Conservation (phyloP, 2,888 invertebrate genomes). For the Hedya salicella region DNA sequence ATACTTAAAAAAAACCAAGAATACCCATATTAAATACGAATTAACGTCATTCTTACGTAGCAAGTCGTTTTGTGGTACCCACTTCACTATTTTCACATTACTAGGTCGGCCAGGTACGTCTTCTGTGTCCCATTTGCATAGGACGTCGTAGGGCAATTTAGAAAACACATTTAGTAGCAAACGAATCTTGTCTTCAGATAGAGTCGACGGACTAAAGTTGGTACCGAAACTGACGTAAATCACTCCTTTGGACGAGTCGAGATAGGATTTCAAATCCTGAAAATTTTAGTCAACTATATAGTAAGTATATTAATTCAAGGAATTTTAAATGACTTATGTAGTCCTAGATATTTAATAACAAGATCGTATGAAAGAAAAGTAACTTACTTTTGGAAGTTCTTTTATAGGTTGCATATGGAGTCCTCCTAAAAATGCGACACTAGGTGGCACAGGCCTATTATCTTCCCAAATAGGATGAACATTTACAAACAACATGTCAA, state of each 20-base stretch:
- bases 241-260: slow-evolving; percentile 69
- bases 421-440: slow-evolving; percentile 54
- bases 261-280: slow-evolving; percentile 64
- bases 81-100: slow-evolving; percentile 45
- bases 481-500: slow-evolving; percentile 50
- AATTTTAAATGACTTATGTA: no score
- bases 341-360: no score
- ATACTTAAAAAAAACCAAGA: no score
- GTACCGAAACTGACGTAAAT: slow-evolving; percentile 77
- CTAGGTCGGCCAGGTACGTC: slow-evolving; percentile 37
- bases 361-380: slow-evolving; percentile 21
- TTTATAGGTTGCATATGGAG: slow-evolving; percentile 50
- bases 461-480: slow-evolving; percentile 53
- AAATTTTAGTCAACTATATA: slow-evolving; percentile 46
- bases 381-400: slow-evolving; percentile 45
- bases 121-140: slow-evolving; percentile 46
- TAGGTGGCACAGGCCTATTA: slow-evolving; percentile 55
- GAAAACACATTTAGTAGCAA: slow-evolving; percentile 48
- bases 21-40: no score
- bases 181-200: slow-evolving; percentile 49
- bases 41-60: slow-evolving; percentile 46
- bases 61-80: slow-evolving; percentile 46
- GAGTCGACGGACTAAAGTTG: slow-evolving; percentile 52
- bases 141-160: slow-evolving; percentile 40
- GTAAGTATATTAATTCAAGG: no score